Base-by-base conservation (phyloP, 2,888 invertebrate species). In the Girardia tigrina region DNA sequence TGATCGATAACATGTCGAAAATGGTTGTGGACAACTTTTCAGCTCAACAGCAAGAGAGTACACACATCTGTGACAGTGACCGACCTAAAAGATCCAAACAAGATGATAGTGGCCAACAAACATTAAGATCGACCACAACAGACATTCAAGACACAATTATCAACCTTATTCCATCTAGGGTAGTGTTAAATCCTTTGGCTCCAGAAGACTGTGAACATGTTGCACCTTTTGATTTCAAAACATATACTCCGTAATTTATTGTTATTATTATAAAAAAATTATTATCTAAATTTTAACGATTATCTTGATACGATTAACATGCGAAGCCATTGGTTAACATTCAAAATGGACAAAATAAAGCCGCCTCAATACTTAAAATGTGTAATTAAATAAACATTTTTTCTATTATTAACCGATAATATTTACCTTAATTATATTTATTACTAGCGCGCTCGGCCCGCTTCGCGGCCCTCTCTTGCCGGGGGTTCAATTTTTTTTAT, bases 141-240 rank as follows among this genome's bases (percentile, higher is more conserved):
- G 56, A 56, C 23, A 56, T 56, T 56, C 56, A 56, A 16, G 56
- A 56, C n/a, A 56, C 56, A 2, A 56, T 56, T 4, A 56, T 56
- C 6, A 56, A 56, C 23, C 23, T 56, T 20, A 56, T 56, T 20
- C 23, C 56, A 56, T 56, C 56, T 20, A 4, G 56, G n/a, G 56
- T 56, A 4, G 56, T 56, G 4, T 12, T 56, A 16, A 56, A 56
- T 56, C 56, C 56, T n/a, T n/a, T 56, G 56, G 56, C 56, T 56
- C 56, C 56, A n/a, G 56, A 56, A 56, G 56, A 56, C n/a, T 56
- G 56, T 56, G 56, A 56, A 56, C 56, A 56, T 56, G 56, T 56
- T 6, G 56, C 56, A 6, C 56, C 56, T n/a, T 56, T 56, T 56
- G 56, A 56, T 56, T 56, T 56, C n/a, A 56, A 56, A 56, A 56